phyloP scores from a whole-genome alignment of 53 echinoderm and acorn worm species.

The Echinometra lucunter region DNA sequence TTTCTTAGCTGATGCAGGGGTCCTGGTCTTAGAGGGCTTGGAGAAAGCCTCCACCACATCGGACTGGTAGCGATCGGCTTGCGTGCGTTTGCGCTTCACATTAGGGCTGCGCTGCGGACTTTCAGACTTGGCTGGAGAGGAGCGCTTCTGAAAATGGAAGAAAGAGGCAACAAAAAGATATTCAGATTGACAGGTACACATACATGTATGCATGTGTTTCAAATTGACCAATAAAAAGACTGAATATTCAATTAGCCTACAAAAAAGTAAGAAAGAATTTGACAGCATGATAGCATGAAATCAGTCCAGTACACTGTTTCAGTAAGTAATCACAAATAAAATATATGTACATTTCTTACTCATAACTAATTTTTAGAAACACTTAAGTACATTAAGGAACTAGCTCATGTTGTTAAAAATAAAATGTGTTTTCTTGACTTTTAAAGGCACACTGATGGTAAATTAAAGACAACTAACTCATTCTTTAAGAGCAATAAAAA shows the following conservation, averaged over 20 bases:
- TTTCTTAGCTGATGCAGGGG: slow-evolving; percentile 80
- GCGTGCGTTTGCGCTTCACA: slow-evolving; percentile 92
- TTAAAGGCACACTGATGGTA: no score
- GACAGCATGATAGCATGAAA: no score
- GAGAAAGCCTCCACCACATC: slow-evolving; percentile 95
- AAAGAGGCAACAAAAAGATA: neutral
- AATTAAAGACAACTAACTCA: no score
- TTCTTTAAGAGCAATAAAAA: neutral
- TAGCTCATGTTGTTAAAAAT: no score
- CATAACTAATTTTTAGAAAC: no score
- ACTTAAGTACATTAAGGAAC: no score
- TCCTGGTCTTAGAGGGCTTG: slow-evolving; percentile 76
- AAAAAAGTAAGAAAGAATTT: neutral
- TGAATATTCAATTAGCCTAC: neutral
- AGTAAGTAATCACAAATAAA: no score
- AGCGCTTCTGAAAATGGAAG: slow-evolving; percentile 16
- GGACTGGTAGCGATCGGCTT: slow-evolving; percentile 96
- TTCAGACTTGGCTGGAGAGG: slow-evolving; percentile 55
- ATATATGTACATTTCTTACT: no score
- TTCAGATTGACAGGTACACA: neutral
- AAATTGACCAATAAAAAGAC: neutral
- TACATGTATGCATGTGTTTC: neutral
- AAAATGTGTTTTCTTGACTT: no score
- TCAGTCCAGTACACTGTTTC: no score
- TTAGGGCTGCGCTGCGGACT: slow-evolving; percentile 83